A percentile compares a stretch with the other conserved stretches of the same genome.
Conservation (phyloP, 1,140 invertebrate species). For the Platyura marginata region DNA sequence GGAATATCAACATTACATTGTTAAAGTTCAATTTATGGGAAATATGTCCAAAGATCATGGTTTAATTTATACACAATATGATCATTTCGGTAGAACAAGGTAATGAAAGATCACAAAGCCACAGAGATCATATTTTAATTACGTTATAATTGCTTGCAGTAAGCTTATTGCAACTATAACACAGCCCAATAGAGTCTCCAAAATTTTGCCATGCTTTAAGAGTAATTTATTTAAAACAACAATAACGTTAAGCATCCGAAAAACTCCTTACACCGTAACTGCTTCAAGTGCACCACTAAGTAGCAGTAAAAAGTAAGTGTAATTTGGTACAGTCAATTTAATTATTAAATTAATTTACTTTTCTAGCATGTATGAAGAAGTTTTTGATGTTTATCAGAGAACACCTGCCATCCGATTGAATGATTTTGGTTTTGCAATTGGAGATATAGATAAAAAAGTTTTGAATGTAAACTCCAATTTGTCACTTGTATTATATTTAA, state of each 20-base stretch:
- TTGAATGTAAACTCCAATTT: not conserved
- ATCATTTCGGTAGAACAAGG: not conserved
- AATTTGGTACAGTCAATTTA: not conserved
- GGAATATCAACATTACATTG: not conserved
- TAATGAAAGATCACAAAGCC: not conserved
- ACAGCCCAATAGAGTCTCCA: not conserved
- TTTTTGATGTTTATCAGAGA: not conserved
- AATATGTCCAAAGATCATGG: not conserved
- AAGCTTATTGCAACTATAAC: not conserved
- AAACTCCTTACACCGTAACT: not conserved
- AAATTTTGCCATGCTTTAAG: not conserved
- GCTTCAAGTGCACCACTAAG: not conserved
- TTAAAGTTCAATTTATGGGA: not conserved
- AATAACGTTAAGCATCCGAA: not conserved
- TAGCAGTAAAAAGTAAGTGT: not conserved
- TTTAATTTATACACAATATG: not conserved
- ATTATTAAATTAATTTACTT: not conserved
- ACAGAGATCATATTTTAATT: not conserved
- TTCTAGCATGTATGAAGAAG: not conserved
- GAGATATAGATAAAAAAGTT: not conserved
- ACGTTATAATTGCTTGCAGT: not conserved
- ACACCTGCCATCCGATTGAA: not conserved
- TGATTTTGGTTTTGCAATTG: not conserved
- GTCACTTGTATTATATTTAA: not conserved
- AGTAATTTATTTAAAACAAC: no score